These are phyloP conservation scores for Athalia cordata DNA, from an alignment of 2,888 invertebrate genomes.

Conservation along the genomic window DNA sequence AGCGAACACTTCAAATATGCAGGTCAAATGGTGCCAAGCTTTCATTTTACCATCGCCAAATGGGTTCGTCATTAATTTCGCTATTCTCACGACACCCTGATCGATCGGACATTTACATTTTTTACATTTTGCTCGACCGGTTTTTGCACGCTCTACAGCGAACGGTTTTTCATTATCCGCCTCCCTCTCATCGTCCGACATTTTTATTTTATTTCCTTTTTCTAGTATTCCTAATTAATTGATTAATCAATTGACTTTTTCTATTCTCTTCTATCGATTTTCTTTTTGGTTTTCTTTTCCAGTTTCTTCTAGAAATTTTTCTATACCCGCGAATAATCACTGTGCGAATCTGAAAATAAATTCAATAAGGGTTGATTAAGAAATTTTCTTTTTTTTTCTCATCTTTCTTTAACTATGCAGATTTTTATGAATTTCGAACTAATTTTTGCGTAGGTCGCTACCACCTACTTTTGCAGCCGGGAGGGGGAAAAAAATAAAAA, in stretches of 20 bases:
- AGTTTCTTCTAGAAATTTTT: too few relatives aligned
- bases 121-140: conserved; percentile 88
- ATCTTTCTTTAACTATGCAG: neutral
- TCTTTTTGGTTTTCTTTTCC: too few relatives aligned
- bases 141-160: conserved; percentile 86
- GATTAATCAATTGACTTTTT: too few relatives aligned
- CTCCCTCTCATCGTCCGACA: conserved; percentile 68
- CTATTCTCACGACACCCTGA: conserved; percentile 83
- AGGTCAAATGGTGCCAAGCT: conserved; percentile 87
- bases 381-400: neutral
- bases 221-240: too few relatives aligned
- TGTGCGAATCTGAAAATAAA: too few relatives aligned
- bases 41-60: conserved; percentile 88
- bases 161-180: conserved; percentile 77
- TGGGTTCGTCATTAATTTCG: conserved; percentile 86
- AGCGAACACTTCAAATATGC: conserved; percentile 86
- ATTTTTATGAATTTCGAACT: too few relatives aligned
- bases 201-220: conserved; percentile 47
- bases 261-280: too few relatives aligned
- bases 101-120: conserved; percentile 89
- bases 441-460: too few relatives aligned
- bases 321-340: too few relatives aligned
- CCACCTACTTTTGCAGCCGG: too few relatives aligned
- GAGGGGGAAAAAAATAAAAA: too few relatives aligned
- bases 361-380: neutral